Evolutionary conservation across 2,888 invertebrate species (phyloP).

Genomic region (Clanis bilineata): DNA sequence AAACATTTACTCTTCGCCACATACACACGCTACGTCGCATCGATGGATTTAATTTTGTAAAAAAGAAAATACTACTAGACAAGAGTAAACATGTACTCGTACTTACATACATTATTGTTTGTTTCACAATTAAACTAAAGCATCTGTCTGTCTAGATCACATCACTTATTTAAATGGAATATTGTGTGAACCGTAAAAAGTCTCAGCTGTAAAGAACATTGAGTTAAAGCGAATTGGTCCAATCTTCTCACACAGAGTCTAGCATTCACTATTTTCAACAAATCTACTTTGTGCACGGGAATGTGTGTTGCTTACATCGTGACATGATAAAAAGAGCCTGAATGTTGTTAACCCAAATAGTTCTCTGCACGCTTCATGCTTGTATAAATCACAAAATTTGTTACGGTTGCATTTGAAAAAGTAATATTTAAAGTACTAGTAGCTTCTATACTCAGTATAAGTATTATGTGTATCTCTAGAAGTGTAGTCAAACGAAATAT

Average conservation of each 20-base stretch:
- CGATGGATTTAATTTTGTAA: too few relatives aligned
- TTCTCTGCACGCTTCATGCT: not conserved
- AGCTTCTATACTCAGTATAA: too few relatives aligned
- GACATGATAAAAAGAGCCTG: not conserved
- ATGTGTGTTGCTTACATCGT: too few relatives aligned
- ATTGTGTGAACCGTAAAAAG: conserved; percentile 14
- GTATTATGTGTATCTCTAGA: too few relatives aligned
- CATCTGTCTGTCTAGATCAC: not conserved
- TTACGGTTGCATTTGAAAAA: not conserved
- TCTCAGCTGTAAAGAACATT: conserved; percentile 12
- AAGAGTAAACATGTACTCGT: too few relatives aligned
- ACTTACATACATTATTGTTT: not conserved
- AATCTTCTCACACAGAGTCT: conserved; percentile 9
- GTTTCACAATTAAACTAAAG: not conserved
- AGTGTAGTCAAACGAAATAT: too few relatives aligned
- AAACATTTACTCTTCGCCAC: too few relatives aligned
- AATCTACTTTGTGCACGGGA: not conserved
- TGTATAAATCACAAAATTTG: not conserved
- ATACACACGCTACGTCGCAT: too few relatives aligned
- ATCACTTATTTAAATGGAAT: not conserved
- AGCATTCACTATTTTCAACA: not conserved
- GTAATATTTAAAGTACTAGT: not conserved
- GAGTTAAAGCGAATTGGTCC: conserved; percentile 13
- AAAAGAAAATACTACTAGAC: too few relatives aligned
- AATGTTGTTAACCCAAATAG: not conserved